phyloP scores from a whole-genome alignment of 2,888 invertebrate genomes.

The Cataglyphis rosenhaueri region DNA sequence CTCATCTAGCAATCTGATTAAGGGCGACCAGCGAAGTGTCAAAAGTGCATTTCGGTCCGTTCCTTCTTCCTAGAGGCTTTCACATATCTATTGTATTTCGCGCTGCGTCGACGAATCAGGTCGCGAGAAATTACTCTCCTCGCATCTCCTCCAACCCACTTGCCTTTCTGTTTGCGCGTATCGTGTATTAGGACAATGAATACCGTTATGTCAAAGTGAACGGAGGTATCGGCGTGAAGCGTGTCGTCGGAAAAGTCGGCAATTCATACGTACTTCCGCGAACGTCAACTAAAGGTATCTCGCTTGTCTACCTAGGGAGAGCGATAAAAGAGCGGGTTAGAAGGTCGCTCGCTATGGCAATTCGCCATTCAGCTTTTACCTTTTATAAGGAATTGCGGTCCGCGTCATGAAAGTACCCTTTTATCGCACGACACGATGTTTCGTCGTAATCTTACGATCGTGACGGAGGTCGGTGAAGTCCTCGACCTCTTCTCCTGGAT shows the following conservation, averaged over 20 bases:
- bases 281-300: background rate
- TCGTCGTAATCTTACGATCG: constrained; percentile 10
- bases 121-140: constrained; percentile 27
- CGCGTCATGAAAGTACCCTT: background rate
- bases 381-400: constrained; percentile 22
- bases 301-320: background rate
- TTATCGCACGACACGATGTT: constrained; percentile 1
- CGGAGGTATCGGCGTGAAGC: background rate
- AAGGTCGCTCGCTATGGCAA: constrained; percentile 11
- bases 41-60: constrained; percentile 27
- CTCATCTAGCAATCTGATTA: constrained; percentile 62
- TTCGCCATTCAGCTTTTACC: constrained; percentile 30
- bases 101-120: constrained; percentile 31
- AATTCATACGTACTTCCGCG: background rate
- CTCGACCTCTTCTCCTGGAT: background rate
- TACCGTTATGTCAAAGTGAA: background rate
- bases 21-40: constrained; percentile 58
- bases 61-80: background rate
- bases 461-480: constrained; percentile 17
- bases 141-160: background rate
- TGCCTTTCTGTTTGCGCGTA: constrained; percentile 14
- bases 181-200: constrained; percentile 35
- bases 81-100: constrained; percentile 9
- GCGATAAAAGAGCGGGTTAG: constrained; percentile 27
- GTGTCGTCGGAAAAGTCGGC: constrained; percentile 8